A percentile compares a stretch with the other conserved stretches of the same genome.
Conservation (phyloP, 2,797 vertebrate genomes). For the Malurus splendens region DNA sequence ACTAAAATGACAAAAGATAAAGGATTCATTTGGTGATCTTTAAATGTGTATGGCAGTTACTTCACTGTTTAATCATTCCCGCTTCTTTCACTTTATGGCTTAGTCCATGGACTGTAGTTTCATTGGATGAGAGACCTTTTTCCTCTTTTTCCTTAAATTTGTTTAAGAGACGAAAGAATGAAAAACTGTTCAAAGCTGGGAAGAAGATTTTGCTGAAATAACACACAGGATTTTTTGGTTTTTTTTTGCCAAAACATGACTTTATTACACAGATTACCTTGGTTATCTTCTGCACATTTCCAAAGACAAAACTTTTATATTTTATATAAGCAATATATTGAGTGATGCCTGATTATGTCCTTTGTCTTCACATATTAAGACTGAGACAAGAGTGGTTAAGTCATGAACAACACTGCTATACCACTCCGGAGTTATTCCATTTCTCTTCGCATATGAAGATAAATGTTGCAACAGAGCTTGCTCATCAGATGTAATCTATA, state of each 20-base stretch:
- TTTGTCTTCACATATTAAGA: not conserved
- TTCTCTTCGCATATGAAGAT: not conserved
- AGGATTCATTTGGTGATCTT: not conserved
- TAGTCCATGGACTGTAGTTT: not conserved
- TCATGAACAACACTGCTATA: not conserved
- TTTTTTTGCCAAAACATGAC: not conserved
- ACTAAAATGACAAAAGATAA: not conserved
- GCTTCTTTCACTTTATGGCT: not conserved
- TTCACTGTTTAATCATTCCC: not conserved
- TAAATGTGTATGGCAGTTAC: not conserved
- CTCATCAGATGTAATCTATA: conserved; percentile 16
- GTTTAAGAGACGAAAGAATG: not conserved
- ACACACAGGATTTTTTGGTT: not conserved
- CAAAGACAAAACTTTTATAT: not conserved
- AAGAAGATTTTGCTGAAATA: not conserved
- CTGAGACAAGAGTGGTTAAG: not conserved
- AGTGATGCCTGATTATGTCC: not conserved
- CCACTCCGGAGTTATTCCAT: not conserved
- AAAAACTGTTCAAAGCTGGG: not conserved
- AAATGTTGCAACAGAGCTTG: conserved; percentile 7
- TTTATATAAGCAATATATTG: not conserved
- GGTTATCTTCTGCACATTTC: not conserved
- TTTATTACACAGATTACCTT: not conserved
- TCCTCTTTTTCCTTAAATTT: not conserved
- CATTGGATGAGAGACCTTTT: not conserved